phyloP scores from a whole-genome alignment of 2,888 invertebrate genomes.

The Pristionchus mayeri region DNA sequence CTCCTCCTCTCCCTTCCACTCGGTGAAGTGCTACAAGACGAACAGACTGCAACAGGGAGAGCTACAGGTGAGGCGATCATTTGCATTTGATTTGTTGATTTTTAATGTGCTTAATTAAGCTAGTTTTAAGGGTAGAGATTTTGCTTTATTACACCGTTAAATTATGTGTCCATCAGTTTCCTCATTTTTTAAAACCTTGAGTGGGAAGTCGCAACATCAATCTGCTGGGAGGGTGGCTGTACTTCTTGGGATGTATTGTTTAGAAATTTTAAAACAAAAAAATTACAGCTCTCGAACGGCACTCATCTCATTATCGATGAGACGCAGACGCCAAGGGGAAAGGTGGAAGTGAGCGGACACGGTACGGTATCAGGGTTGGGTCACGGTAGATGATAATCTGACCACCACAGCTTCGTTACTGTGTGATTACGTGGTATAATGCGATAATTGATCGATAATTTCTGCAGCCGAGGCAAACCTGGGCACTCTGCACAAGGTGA shows the following conservation, averaged over 20 bases:
- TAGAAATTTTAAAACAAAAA: neutral
- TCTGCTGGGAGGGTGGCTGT: neutral
- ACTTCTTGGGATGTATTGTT: neutral
- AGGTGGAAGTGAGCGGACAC: conserved; percentile 20
- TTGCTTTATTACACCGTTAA: no score
- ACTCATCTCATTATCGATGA: conserved; percentile 45
- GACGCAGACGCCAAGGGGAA: neutral
- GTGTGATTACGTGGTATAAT: neutral
- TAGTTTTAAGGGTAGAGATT: no score
- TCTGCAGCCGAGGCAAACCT: conserved; percentile 30
- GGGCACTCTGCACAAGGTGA: conserved; percentile 27
- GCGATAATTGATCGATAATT: neutral
- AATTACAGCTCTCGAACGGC: neutral
- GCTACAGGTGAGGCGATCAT: conserved; percentile 19
- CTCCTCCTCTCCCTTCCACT: conserved; percentile 31
- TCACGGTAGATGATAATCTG: neutral
- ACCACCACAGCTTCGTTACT: neutral
- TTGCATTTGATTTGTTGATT: neutral
- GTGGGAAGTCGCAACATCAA: neutral
- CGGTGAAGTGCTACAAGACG: conserved; percentile 31
- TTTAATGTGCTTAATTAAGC: no score
- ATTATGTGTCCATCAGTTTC: neutral
- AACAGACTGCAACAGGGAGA: conserved; percentile 21
- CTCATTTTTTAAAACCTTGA: no score
- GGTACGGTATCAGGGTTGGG: neutral